Evolutionary conservation across 1,140 invertebrate genomes (phyloP).

Genomic region (Drosophila ogumai): DNA sequence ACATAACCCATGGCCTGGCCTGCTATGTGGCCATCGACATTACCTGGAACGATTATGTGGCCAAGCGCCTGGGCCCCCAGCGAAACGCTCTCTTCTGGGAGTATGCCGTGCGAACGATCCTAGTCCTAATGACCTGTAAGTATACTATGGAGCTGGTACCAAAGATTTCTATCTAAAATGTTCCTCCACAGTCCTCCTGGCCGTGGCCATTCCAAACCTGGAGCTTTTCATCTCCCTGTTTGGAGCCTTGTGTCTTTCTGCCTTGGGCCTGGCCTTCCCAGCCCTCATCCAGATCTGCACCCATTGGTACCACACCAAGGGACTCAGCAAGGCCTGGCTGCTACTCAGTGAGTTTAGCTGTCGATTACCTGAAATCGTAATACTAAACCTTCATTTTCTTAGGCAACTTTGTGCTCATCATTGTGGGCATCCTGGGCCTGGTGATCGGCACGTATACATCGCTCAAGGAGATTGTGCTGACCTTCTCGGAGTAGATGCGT

Average conservation of each 20-base stretch:
- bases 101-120: slow-evolving; percentile 88
- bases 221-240: slow-evolving; percentile 96
- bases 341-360: slow-evolving; percentile 59
- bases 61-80: slow-evolving; percentile 74
- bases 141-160: slow-evolving; percentile 41
- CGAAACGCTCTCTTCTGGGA: slow-evolving; percentile 87
- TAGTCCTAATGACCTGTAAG: slow-evolving; percentile 93
- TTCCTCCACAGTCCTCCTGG: slow-evolving; percentile 89
- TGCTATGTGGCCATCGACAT: slow-evolving; percentile 95
- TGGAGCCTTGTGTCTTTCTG: slow-evolving; percentile 93
- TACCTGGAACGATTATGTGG: slow-evolving; percentile 90
- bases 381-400: not conserved
- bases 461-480: slow-evolving; percentile 87
- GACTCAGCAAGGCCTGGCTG: slow-evolving; percentile 70
- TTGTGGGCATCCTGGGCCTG: slow-evolving; percentile 89
- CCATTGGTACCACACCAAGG: slow-evolving; percentile 87
- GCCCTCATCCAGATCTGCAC: slow-evolving; percentile 91
- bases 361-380: not conserved
- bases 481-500: slow-evolving; percentile 82
- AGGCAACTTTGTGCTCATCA: slow-evolving; percentile 90
- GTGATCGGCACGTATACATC: slow-evolving; percentile 90
- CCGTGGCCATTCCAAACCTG: slow-evolving; percentile 91
- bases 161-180: not conserved
- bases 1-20: slow-evolving; percentile 92
- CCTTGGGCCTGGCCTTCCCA: slow-evolving; percentile 94